Conservation (phyloP, 2,888 invertebrate species). For the Aplocera efformata region DNA sequence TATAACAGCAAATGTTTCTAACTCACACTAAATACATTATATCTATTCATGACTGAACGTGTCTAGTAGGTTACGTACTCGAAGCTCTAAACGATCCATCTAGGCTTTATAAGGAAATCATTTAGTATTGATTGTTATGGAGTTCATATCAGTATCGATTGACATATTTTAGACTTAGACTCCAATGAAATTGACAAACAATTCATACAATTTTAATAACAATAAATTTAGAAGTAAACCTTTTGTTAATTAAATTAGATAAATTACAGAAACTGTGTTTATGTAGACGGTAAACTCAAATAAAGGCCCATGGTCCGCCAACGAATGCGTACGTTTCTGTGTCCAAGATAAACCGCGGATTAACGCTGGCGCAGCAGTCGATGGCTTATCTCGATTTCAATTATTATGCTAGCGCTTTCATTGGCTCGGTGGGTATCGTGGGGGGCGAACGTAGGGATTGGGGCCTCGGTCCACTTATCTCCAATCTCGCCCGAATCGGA, state of each 20-base stretch:
- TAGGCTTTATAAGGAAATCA: too few species aligned
- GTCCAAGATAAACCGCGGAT: constrained; percentile 71
- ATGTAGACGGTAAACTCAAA: constrained; percentile 63
- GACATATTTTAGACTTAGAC: too few species aligned
- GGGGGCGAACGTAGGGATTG: constrained; percentile 52
- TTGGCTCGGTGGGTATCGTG: constrained; percentile 58
- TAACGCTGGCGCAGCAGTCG: constrained; percentile 68
- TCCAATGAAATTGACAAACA: too few species aligned
- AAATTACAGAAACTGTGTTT: constrained; percentile 46
- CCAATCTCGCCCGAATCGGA: constrained; percentile 66
- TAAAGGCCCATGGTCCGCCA: constrained; percentile 60
- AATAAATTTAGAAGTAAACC: too few species aligned
- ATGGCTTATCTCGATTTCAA: constrained; percentile 78
- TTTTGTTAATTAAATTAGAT: not conserved
- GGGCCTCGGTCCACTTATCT: constrained; percentile 66
- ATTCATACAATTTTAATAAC: too few species aligned
- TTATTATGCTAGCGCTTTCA: constrained; percentile 75
- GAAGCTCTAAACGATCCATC: too few species aligned
- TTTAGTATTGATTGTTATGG: too few species aligned
- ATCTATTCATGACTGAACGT: too few species aligned
- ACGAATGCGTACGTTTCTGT: constrained; percentile 64
- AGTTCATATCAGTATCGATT: too few species aligned
- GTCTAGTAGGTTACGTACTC: too few species aligned
- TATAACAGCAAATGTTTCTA: not conserved
- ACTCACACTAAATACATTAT: too few species aligned